Conservation (phyloP, 2,888 invertebrate species). For the Euspilapteryx auroguttella region DNA sequence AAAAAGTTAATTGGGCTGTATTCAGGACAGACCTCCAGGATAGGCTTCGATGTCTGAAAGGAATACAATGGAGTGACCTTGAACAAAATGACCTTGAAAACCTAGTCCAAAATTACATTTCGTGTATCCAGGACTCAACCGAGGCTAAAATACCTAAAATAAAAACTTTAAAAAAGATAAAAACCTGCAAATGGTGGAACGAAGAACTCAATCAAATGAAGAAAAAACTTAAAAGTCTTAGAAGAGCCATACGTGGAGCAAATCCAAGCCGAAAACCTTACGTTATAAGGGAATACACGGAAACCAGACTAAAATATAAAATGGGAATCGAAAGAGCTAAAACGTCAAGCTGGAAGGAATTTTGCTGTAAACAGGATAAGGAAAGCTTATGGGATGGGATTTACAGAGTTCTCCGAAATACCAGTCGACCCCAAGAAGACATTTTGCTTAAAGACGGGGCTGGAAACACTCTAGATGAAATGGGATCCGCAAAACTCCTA, state of each 20-base stretch:
- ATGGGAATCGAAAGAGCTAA: slow-evolving; percentile 4
- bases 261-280: slow-evolving; percentile 6
- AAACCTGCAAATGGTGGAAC: slow-evolving; percentile 9
- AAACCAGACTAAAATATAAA: slow-evolving; percentile 9
- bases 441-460: background rate
- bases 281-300: slow-evolving; percentile 8
- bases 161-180: background rate
- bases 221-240: slow-evolving; percentile 6
- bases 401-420: slow-evolving; percentile 4
- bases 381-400: slow-evolving; percentile 8
- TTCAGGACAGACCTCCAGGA: too few species aligned
- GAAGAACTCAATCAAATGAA: slow-evolving; percentile 7
- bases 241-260: slow-evolving; percentile 8
- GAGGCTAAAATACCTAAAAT: slow-evolving; percentile 1
- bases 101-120: too few species aligned
- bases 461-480: background rate
- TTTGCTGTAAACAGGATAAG: slow-evolving; percentile 9
- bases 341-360: slow-evolving; percentile 9
- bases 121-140: too few species aligned
- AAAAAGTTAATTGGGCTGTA: too few species aligned
- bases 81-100: too few species aligned
- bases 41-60: too few species aligned
- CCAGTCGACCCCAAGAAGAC: background rate
- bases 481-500: background rate
- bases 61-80: too few species aligned